Evolutionary conservation across 1,140 invertebrate species (phyloP), one percentile per base, ranked within the genome.

Genomic region (Penaeus indicus): DNA sequence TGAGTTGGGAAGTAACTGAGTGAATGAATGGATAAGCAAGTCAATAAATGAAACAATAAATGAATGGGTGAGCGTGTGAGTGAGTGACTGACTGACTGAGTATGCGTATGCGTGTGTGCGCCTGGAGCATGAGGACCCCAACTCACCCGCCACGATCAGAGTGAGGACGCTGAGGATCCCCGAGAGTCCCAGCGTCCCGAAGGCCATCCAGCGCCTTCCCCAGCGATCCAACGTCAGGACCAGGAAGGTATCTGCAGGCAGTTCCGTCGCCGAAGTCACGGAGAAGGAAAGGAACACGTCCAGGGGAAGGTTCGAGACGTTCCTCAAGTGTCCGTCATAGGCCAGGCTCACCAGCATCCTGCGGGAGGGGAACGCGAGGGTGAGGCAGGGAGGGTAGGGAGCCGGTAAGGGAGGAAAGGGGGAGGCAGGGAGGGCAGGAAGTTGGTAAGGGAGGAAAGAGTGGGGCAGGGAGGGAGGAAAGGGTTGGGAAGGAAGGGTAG

Each of bases 271-370:
- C 21, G 96, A 95, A 0, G 96, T 96, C 3, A 97, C 94, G 0
- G 96, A 96, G 92, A 97, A 97, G 1, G 96, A 97, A 54, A 97
- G 91, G 92, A 97, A 97, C 3, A 97, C 94, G 91, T 97, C 95
- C 89, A 97, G 92, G 83, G 88, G 90, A 13, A 97, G 93, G 62
- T 96, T 95, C 27, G 96, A 95, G 1, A 97, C 96, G 91, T 97
- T 97, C 91, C 97, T 93, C 4, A 97, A 96, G 92, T 97, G 96
- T 2, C 96, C 97, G 91, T 97, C 96, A 91, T 97, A 97, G 1
- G 97, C 95, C 92, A 98, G 92, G 1, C 96, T 97, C 85, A 97
- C 96, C 19, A 95, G 94, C 96, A 97, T 97, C 95, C 95, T 95
- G 89, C 19, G 89, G 85, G 77, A 85, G 19, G 67, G 77, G 54